Base-by-base conservation (phyloP, 2,797 vertebrate genomes). In the Paedocypris micromegethes region DNA sequence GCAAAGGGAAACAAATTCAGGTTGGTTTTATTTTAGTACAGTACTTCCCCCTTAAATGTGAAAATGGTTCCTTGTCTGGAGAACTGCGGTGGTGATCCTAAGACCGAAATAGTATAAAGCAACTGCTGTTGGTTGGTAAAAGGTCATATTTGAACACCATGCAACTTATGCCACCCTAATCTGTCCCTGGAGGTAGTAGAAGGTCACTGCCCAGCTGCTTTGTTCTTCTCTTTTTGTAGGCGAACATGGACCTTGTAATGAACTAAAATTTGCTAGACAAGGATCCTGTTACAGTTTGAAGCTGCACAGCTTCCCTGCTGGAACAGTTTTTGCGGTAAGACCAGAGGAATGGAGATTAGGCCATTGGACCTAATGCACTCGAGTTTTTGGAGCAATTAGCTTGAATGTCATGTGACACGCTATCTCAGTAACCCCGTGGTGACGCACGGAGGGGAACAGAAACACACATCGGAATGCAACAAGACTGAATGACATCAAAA, bases 51-150 rank as follows among this genome's bases (percentile, higher is more conserved):
- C 49, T 64, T 48, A 60, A 23, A 80, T 84, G 80, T 84, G 75
- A 84, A 84, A 80, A 76, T 81, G 79, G 82, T 81, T 81, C 70
- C 49, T 39, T 71, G 73, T 80, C 72, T 72, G 71, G 68, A 66
- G 72, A 67, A 75, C 77, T 56, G 70, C 62, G 49, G 57, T 68
- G 58, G 75, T 79, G 75, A 80, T 80, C 66, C 77, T 76, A 41
- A 4, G 66, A 84, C 86, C 47, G 78, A 83, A 87, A 87, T 87
- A 87, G 86, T 71, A 79, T 44, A 64, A 70, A 70, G 83, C 83
- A 87, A 83, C 84, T 84, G 84, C 77, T 62, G 68, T 54, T 79
- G 80, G 77, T 76, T 71, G 55, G 76, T 46, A 72, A 58, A 60
- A 60, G 60, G 62, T 66, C 64, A 54, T 46, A 68, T 75, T 68